Percentiles rank a stretch among this genome's conserved stretches.
Evolutionary conservation across 2,888 invertebrate genomes (phyloP).

Genomic region (Lasius fuliginosus): DNA sequence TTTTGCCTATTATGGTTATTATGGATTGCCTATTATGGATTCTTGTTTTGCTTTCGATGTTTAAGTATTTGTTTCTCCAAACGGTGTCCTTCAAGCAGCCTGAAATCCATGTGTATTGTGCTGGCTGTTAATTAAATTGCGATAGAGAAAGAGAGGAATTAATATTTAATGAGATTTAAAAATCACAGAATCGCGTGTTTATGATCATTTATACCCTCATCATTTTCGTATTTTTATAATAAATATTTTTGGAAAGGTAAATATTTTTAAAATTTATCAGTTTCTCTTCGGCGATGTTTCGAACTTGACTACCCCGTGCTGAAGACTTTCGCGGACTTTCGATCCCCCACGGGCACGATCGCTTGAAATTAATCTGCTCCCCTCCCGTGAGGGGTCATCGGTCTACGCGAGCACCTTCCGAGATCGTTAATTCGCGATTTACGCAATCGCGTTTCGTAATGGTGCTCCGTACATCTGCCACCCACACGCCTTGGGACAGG

Average conservation of each 20-base stretch:
- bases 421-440: constrained; percentile 78
- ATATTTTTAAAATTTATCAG: neutral
- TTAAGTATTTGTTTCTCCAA: too few species aligned
- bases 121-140: too few species aligned
- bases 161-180: too few species aligned
- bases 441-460: constrained; percentile 78
- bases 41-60: too few species aligned
- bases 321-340: constrained; percentile 42
- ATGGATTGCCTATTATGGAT: too few species aligned
- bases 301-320: neutral
- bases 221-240: too few species aligned
- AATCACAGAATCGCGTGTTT: too few species aligned
- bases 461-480: constrained; percentile 81
- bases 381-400: constrained; percentile 71
- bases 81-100: too few species aligned
- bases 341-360: constrained; percentile 60
- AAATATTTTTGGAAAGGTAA: neutral
- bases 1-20: too few species aligned
- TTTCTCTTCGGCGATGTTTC: neutral
- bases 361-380: constrained; percentile 67
- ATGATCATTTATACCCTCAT: too few species aligned
- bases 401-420: constrained; percentile 66
- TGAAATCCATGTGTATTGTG: too few species aligned
- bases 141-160: too few species aligned
- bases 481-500: constrained; percentile 83